These are phyloP conservation scores for Ctenodactylus gundi DNA, from an alignment of 2,113 vertebrate genomes.

Conservation along the genomic window DNA sequence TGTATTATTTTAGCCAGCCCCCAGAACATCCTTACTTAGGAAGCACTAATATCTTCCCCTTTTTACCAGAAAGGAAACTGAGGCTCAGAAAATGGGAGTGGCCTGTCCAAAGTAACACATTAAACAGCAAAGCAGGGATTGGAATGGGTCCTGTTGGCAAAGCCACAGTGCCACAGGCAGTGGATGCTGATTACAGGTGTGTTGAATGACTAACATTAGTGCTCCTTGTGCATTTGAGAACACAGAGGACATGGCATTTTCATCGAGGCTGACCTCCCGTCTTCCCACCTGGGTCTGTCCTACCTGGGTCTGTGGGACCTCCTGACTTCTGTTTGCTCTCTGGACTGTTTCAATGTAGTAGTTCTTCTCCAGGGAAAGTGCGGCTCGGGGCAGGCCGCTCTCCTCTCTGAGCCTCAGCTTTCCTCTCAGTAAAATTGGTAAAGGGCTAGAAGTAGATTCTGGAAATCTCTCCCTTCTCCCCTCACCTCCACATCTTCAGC, in stretches of 20 bases:
- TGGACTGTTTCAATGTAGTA: not conserved
- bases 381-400: not conserved
- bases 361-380: not conserved
- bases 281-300: not conserved
- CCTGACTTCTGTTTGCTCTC: not conserved
- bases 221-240: not conserved
- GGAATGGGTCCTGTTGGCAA: not conserved
- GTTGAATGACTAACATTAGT: not conserved
- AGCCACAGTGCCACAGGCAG: not conserved
- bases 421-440: not conserved
- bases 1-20: not conserved
- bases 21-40: not conserved
- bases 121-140: not conserved
- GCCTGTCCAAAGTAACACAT: not conserved
- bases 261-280: not conserved
- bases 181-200: not conserved
- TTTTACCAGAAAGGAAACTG: not conserved
- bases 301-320: not conserved
- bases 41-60: not conserved
- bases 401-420: not conserved
- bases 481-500: not conserved
- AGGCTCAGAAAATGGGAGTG: not conserved
- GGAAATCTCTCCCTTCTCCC: not conserved
- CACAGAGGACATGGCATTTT: not conserved
- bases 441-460: not conserved